Evolutionary conservation across 2,888 invertebrate species (phyloP).

Genomic region (Thyatira batis): DNA sequence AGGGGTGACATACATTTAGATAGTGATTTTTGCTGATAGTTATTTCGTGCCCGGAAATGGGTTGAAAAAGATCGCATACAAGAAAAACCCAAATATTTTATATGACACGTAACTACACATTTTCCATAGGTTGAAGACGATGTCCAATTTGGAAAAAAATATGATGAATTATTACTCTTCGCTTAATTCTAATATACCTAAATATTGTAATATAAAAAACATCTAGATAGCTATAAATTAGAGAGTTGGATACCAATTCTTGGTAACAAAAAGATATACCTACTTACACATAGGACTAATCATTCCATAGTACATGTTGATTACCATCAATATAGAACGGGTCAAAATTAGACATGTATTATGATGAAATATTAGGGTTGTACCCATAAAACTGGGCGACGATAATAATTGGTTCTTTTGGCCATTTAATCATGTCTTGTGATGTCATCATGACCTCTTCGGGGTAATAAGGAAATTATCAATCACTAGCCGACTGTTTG

Average conservation of each 20-base stretch:
- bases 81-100: too few relatives aligned
- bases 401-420: constrained; percentile 6
- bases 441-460: constrained; percentile 1
- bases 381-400: not conserved
- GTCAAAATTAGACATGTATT: constrained; percentile 1
- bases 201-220: too few relatives aligned
- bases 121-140: too few relatives aligned
- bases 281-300: not conserved
- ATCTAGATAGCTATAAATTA: too few relatives aligned
- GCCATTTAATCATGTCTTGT: constrained; percentile 7
- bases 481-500: not conserved
- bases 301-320: not conserved
- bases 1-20: not conserved
- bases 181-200: too few relatives aligned
- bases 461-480: constrained; percentile 2
- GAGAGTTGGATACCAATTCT: too few relatives aligned
- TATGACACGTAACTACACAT: too few relatives aligned
- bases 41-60: not conserved
- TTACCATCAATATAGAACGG: not conserved
- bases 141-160: too few relatives aligned
- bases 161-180: too few relatives aligned
- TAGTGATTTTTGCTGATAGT: not conserved
- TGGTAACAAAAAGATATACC: not conserved
- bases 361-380: not conserved
- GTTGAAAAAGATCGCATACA: too few relatives aligned